Conservation (phyloP, 2,797 vertebrate species). For the Danio tinwini region DNA sequence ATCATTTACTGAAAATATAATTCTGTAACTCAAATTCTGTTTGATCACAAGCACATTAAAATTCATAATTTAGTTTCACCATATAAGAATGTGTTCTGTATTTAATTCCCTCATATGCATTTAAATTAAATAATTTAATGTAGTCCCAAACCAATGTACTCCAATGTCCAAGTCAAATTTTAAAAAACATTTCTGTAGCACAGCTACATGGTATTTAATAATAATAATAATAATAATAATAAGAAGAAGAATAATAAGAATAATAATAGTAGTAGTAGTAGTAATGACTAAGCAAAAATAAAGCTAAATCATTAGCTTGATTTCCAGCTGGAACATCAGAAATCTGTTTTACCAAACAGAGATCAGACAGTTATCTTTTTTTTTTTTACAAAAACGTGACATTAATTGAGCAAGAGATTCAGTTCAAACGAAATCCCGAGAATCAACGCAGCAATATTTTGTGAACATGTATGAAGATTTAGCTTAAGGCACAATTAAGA, state of each 20-base stretch:
- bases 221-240: background rate
- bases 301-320: background rate
- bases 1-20: background rate
- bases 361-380: constrained; percentile 3
- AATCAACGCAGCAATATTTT: constrained; percentile 16
- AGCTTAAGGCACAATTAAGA: constrained; percentile 22
- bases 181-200: background rate
- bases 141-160: background rate
- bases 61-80: background rate
- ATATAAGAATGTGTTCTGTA: background rate
- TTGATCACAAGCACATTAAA: background rate
- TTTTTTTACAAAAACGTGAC: constrained; percentile 11
- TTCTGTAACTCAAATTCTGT: background rate
- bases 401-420: constrained; percentile 8
- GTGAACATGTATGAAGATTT: constrained; percentile 23
- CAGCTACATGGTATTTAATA: background rate
- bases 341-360: constrained; percentile 6
- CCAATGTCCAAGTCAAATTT: background rate
- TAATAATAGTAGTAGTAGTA: background rate
- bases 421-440: background rate
- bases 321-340: constrained; percentile 9
- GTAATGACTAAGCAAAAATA: background rate
- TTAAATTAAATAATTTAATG: background rate
- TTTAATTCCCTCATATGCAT: background rate
- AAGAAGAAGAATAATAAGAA: background rate